Conservation (phyloP, 2,888 invertebrate species). For the Lycophotia porphyrea region DNA sequence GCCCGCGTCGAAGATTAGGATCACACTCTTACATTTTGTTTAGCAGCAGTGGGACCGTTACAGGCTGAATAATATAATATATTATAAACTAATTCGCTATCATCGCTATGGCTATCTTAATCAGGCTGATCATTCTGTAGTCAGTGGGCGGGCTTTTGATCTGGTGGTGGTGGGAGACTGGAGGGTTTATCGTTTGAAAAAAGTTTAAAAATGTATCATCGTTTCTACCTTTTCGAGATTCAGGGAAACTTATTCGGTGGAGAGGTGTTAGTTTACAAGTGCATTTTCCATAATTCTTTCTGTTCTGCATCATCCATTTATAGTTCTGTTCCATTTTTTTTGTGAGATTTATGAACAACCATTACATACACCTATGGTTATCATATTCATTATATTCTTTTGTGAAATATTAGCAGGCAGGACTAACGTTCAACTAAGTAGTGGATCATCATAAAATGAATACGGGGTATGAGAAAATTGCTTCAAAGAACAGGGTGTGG, state of each 20-base stretch:
- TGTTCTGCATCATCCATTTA: slow-evolving; percentile 5
- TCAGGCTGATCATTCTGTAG: neutral
- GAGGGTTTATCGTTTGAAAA: neutral
- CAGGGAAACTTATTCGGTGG: neutral
- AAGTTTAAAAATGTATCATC: neutral
- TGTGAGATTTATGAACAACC: neutral
- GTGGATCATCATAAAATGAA: slow-evolving; percentile 62
- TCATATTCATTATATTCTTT: slow-evolving; percentile 40
- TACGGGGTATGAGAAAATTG: slow-evolving; percentile 70
- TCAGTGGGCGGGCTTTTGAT: neutral
- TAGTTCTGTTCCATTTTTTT: neutral
- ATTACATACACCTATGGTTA: slow-evolving; percentile 15
- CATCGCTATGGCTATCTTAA: neutral
- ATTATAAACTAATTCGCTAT: neutral
- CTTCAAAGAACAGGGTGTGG: slow-evolving; percentile 71
- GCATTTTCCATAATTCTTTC: neutral
- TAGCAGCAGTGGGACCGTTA: neutral
- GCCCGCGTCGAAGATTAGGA: neutral
- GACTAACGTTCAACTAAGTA: slow-evolving; percentile 60
- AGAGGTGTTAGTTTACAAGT: neutral
- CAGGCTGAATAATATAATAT: neutral
- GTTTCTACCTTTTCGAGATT: neutral
- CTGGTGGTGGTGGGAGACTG: neutral
- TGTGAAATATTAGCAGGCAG: slow-evolving; percentile 47
- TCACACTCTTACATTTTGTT: neutral